Conservation (phyloP, 2,113 vertebrate species). For the Struthidea cinerea region DNA sequence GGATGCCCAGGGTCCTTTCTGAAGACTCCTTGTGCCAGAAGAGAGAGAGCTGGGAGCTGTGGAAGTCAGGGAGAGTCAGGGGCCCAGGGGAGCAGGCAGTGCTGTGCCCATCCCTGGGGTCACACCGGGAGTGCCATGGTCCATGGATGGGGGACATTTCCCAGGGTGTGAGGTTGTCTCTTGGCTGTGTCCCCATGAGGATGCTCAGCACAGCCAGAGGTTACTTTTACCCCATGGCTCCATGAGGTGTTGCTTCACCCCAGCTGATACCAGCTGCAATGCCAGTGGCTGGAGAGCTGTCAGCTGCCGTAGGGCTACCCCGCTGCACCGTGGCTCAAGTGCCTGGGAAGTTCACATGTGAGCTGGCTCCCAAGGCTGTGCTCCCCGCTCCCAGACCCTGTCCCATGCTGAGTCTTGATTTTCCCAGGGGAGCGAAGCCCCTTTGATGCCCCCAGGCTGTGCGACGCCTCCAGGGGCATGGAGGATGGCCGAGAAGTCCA, state of each 20-base stretch:
- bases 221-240: fast-evolving
- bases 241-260: background rate
- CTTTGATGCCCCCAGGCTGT: background rate
- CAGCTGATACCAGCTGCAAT: background rate
- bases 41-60: background rate
- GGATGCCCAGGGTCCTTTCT: background rate
- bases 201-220: background rate
- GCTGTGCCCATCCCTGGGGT: background rate
- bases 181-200: background rate
- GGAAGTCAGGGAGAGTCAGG: background rate
- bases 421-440: background rate
- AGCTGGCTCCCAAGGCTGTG: background rate
- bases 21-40: background rate
- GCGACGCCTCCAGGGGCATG: background rate
- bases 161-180: background rate
- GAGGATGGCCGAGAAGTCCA: background rate
- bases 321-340: fast-evolving
- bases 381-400: background rate
- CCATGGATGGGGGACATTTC: background rate
- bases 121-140: fast-evolving
- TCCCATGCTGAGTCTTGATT: background rate
- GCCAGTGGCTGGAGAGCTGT: background rate
- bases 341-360: background rate
- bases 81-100: background rate
- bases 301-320: background rate